Conservation (phyloP, 35 echinoderm and acorn worm species). For the Apostichopus parvimensis region DNA sequence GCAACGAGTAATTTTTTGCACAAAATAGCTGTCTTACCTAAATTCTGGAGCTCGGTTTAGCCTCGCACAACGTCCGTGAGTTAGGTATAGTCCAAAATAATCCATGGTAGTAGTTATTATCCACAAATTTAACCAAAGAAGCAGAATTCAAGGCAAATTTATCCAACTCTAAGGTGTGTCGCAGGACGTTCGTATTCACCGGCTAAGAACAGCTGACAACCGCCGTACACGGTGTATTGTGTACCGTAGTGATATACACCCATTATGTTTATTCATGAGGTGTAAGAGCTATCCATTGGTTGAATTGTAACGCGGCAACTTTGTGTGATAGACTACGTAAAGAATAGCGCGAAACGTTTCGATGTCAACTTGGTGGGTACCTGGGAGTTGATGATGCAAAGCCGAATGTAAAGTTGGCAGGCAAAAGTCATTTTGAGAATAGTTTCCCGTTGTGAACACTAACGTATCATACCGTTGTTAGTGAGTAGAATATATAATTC, state of each 20-base stretch:
- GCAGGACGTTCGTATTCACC: slow-evolving; percentile 50
- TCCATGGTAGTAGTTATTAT: slow-evolving; percentile 22
- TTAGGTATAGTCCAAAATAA: slow-evolving; percentile 2
- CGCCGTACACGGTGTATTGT: slow-evolving; percentile 24
- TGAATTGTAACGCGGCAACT: slow-evolving; percentile 7
- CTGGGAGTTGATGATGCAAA: no score
- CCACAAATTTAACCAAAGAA: background rate
- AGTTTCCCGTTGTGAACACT: no score
- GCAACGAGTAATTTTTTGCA: slow-evolving; percentile 20
- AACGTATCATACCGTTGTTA: no score
- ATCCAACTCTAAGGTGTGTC: slow-evolving; percentile 39
- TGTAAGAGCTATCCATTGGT: background rate
- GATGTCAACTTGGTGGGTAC: no score
- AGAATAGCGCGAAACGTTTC: background rate
- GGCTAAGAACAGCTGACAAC: slow-evolving; percentile 47
- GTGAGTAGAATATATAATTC: no score
- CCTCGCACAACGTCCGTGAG: background rate
- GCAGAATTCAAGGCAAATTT: slow-evolving; percentile 2
- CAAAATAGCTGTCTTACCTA: slow-evolving; percentile 1
- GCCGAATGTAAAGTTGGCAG: no score
- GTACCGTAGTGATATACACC: slow-evolving; percentile 34
- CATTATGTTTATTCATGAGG: slow-evolving; percentile 20
- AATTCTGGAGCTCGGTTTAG: background rate
- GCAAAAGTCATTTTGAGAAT: no score
- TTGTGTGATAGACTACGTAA: background rate